A percentile compares a stretch with the other conserved stretches of the same genome.
These are phyloP conservation scores for Lumbricus terrestris DNA, from an alignment of 2,888 invertebrate genomes.

Conservation along the genomic window DNA sequence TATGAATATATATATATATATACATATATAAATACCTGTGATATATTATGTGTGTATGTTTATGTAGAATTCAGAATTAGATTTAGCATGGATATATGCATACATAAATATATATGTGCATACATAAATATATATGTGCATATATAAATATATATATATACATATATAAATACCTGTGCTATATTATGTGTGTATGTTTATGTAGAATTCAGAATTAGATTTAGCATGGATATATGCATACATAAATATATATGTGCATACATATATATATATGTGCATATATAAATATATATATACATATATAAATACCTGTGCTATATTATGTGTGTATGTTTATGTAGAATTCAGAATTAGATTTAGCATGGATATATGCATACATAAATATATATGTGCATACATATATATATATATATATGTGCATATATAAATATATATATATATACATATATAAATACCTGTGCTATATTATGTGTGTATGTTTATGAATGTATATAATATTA, in stretches of 20 bases:
- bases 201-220: not conserved
- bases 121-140: not conserved
- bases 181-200: no score
- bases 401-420: not conserved
- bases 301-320: no score
- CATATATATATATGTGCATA: not conserved
- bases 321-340: no score
- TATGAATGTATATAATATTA: no score
- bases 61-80: no score
- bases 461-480: no score
- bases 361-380: not conserved
- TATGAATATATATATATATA: not conserved
- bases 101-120: not conserved
- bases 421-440: not conserved
- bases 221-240: not conserved
- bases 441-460: not conserved
- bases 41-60: no score
- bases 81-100: not conserved
- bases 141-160: not conserved
- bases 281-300: not conserved
- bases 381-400: not conserved
- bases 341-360: not conserved
- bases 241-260: not conserved
- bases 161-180: not conserved
- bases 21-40: not conserved